Base-by-base conservation (phyloP, 1,140 invertebrate genomes). In the Prorops nasuta region DNA sequence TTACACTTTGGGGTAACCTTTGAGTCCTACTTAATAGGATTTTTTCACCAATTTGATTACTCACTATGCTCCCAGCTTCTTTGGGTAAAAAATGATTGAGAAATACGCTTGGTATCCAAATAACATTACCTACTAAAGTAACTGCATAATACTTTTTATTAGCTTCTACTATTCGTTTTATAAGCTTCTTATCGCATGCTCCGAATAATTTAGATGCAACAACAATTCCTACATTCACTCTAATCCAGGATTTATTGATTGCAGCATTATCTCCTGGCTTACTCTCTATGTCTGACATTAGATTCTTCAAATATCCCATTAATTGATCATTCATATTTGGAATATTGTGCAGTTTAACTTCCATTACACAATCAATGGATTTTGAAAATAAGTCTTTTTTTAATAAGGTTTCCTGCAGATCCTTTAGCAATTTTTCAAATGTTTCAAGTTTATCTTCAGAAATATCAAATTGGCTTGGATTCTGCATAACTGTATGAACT, bases 31-130 rank as follows among this genome's bases (percentile, higher is more conserved):
- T 4, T 1, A 44, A 20, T 0, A 78, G 45, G 7, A 76, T 32
- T 17, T 70, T 73, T 22, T 77, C 72, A 7, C 76, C 74, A 0
- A 68, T 16, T 51, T 74, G 71, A 0, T 50, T 14, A 17, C 32
- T 60, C 9, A 66, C 16, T 3, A 45, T 10, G 4, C 39, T 31
- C 0, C 68, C 57, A 15, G 52, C 48, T 19, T 78, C 76, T 3
- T 64, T 63, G 1, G 71, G 66, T 1, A 76, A 40, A 22, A 53
- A 62, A 8, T 69, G 54, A 7, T 49, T 71, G 12, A 92, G 76
- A 74, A 93, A 93, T 52, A 82, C 79, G 69, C 88, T 89, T 4
- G 91, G 88, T 64, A 88, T 84, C 90, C 90, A 94, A 22, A 92
- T 66, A 15, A 88, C 78, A 68, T 88, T 88, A 1, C 89, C 90